Evolutionary conservation across 2,113 vertebrate species (phyloP).

Genomic region (Puffinus mauretanicus): DNA sequence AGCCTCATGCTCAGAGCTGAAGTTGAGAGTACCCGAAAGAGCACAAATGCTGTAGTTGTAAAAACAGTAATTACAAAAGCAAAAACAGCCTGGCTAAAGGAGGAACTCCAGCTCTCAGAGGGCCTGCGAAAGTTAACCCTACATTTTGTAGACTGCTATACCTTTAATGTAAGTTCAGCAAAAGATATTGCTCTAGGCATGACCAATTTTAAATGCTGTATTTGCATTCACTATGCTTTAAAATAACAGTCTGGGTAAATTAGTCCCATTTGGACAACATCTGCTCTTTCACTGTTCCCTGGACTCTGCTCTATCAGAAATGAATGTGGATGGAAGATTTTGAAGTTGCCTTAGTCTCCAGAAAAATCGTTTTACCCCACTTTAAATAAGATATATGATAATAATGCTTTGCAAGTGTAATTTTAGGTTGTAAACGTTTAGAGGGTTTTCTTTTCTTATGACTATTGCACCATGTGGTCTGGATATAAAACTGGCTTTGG

Average conservation of each 20-base stretch:
- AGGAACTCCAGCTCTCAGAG: background rate
- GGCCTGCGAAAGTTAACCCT: background rate
- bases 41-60: background rate
- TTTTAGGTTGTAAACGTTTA: background rate
- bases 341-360: background rate
- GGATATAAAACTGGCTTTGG: conserved; percentile 48
- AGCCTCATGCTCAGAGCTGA: background rate
- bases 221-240: conserved; percentile 14
- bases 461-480: conserved; percentile 12
- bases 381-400: conserved; percentile 19
- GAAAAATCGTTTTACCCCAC: background rate
- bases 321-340: background rate
- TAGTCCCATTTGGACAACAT: conserved; percentile 21
- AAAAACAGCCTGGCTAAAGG: background rate
- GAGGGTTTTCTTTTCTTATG: background rate
- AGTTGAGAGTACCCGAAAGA: background rate
- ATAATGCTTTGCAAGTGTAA: conserved; percentile 6
- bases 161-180: background rate
- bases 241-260: background rate
- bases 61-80: background rate
- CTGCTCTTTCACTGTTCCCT: background rate
- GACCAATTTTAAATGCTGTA: background rate
- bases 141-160: background rate
- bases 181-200: background rate
- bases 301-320: background rate